Evolutionary conservation across 2,888 invertebrate species (phyloP).

Genomic region (Lasioglossum leucozonium): DNA sequence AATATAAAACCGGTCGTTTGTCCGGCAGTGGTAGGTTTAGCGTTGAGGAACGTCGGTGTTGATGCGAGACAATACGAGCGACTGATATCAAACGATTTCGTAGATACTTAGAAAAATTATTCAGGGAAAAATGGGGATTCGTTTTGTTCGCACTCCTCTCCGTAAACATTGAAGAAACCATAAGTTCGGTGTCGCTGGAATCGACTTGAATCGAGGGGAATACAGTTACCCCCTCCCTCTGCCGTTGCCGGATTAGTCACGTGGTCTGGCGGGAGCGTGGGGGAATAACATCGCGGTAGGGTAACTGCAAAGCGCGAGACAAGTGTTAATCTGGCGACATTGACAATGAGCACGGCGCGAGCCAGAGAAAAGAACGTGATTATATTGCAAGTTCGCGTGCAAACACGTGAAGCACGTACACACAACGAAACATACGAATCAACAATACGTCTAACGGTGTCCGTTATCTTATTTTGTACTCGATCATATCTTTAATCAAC

Average conservation of each 20-base stretch:
- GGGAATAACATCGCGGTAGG: too few relatives aligned
- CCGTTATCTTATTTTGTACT: neutral
- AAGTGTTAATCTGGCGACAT: too few relatives aligned
- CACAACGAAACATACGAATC: neutral
- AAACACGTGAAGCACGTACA: neutral
- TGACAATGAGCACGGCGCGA: neutral
- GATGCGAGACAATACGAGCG: slow-evolving; percentile 55
- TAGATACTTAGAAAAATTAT: slow-evolving; percentile 8
- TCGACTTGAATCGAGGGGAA: too few relatives aligned
- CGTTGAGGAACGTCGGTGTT: neutral
- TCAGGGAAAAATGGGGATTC: neutral
- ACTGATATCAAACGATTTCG: slow-evolving; percentile 56
- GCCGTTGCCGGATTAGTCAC: too few relatives aligned
- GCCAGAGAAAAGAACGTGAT: neutral
- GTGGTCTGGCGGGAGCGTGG: too few relatives aligned
- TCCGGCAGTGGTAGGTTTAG: too few relatives aligned
- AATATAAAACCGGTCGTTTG: too few relatives aligned
- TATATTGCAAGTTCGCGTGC: neutral
- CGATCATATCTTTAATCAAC: neutral
- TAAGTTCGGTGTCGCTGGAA: neutral
- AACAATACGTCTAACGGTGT: neutral
- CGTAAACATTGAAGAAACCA: neutral
- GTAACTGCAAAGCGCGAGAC: too few relatives aligned
- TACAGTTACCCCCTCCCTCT: too few relatives aligned
- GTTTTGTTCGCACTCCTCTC: neutral